Conservation (phyloP, 2,113 vertebrate species). For the Xiphias gladius region DNA sequence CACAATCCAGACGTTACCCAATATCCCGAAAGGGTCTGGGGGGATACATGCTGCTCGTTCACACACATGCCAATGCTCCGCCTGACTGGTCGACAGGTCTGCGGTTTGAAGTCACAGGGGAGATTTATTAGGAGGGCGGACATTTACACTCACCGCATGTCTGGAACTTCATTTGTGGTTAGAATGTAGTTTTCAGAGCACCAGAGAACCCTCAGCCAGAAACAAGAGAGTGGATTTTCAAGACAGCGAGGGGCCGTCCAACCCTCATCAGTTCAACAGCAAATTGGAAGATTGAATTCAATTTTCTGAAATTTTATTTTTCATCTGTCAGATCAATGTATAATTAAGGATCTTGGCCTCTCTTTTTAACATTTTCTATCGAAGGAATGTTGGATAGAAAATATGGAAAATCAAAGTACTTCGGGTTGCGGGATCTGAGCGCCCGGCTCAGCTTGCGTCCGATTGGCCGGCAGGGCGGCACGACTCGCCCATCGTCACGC, state of each 20-base stretch:
- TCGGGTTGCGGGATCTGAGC: too few relatives aligned
- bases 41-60: constrained; percentile 51
- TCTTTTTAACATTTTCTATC: too few relatives aligned
- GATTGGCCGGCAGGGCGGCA: too few relatives aligned
- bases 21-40: constrained; percentile 60
- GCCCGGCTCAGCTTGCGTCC: too few relatives aligned
- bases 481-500: too few relatives aligned
- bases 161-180: constrained; percentile 17
- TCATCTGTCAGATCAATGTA: too few relatives aligned
- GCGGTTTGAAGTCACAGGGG: constrained; percentile 21
- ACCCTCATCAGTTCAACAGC: too few relatives aligned
- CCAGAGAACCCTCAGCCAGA: neutral
- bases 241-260: neutral
- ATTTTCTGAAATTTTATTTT: too few relatives aligned
- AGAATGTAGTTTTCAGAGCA: constrained; percentile 5
- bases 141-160: neutral
- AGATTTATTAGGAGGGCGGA: neutral
- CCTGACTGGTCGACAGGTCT: constrained; percentile 27
- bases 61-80: constrained; percentile 33
- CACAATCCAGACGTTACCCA: constrained; percentile 81
- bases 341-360: too few relatives aligned
- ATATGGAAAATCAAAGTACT: too few relatives aligned
- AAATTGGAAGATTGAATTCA: too few relatives aligned
- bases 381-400: too few relatives aligned
- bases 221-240: neutral